These are phyloP conservation scores for Porites evermanni DNA, from an alignment of 92 coral and sea anemone species.

Conservation along the genomic window DNA sequence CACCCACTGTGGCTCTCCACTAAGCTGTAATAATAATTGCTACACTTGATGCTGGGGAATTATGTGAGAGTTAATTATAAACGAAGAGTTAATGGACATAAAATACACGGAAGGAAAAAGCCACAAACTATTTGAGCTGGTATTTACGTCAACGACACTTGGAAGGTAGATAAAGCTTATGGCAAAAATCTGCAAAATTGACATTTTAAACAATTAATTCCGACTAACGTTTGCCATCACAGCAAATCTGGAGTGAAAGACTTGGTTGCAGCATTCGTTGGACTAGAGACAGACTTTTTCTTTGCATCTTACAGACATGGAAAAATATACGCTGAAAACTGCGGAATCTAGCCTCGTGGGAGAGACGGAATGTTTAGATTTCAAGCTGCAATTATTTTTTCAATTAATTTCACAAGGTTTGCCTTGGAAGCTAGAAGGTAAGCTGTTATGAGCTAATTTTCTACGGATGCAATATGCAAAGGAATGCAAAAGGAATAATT, in stretches of 20 bases:
- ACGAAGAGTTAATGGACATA: background rate
- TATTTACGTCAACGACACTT: background rate
- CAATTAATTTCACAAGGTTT: conserved; percentile 13
- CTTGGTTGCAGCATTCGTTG: background rate
- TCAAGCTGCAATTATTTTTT: conserved; percentile 5
- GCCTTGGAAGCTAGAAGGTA: conserved; percentile 23
- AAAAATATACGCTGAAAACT: background rate
- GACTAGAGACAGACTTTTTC: background rate
- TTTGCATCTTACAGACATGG: conserved; percentile 3
- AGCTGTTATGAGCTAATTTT: background rate
- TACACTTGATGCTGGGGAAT: background rate
- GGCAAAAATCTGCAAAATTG: background rate
- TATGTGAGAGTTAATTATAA: conserved; percentile 10
- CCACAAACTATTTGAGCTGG: background rate
- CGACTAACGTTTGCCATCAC: background rate
- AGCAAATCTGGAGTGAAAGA: background rate
- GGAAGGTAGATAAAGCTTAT: background rate
- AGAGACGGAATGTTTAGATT: conserved; percentile 18
- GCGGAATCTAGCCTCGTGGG: background rate
- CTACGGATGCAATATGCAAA: background rate
- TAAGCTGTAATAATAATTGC: background rate
- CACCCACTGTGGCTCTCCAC: background rate
- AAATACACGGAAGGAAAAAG: conserved; percentile 1
- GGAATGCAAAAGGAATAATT: background rate
- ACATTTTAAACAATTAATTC: background rate